Conservation (phyloP, 2,888 invertebrate genomes). For the Ormyrus rosae region DNA sequence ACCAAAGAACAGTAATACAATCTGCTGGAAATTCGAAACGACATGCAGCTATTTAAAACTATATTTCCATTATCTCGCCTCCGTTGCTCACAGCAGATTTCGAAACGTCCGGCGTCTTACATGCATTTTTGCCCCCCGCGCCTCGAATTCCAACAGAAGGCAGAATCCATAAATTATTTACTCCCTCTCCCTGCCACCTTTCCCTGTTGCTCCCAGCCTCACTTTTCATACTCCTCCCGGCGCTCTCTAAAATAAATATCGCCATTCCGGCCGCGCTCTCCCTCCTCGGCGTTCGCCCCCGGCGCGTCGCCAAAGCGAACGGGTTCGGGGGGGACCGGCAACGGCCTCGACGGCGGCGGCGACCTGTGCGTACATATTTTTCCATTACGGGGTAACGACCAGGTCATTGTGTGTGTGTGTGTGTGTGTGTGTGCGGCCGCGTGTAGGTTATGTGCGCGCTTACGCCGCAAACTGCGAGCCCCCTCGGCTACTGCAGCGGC, state of each 20-base stretch:
- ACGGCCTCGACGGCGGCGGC: too few species aligned
- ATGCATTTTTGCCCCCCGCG: constrained; percentile 11
- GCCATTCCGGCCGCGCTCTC: neutral
- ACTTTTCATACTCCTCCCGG: neutral
- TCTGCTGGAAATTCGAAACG: too few species aligned
- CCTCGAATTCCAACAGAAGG: constrained; percentile 12
- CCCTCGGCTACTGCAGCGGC: neutral
- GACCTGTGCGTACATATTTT: constrained; percentile 19
- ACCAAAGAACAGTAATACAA: too few species aligned
- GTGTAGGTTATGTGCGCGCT: too few species aligned
- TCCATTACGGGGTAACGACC: constrained; percentile 24
- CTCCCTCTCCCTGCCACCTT: neutral
- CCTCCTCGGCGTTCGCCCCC: neutral
- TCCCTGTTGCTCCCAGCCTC: neutral
- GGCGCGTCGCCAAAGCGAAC: neutral
- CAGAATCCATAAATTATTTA: constrained; percentile 49
- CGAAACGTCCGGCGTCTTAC: neutral
- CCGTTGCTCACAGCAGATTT: neutral
- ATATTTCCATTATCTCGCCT: too few species aligned
- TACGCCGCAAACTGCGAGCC: constrained; percentile 21
- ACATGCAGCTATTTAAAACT: too few species aligned
- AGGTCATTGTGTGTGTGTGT: neutral
- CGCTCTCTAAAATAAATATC: constrained; percentile 35
- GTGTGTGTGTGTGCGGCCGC: neutral
- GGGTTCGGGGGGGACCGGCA: neutral